These are phyloP conservation scores for Avahi laniger DNA, from an alignment of 2,797 vertebrate genomes.

Conservation along the genomic window DNA sequence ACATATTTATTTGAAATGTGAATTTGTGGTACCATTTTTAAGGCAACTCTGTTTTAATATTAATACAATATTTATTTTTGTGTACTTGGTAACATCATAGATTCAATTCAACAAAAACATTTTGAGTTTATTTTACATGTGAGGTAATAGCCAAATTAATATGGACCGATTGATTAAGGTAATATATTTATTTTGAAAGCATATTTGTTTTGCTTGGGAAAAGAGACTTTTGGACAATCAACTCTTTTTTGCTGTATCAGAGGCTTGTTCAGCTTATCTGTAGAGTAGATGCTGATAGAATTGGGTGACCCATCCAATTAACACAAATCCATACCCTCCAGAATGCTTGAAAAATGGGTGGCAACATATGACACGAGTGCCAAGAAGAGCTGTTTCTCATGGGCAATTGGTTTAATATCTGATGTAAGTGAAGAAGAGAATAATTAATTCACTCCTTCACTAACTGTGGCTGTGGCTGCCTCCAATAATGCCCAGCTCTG, in stretches of 20 bases:
- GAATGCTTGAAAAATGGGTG: not conserved
- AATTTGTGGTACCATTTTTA: constrained; percentile 1
- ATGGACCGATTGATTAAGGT: not conserved
- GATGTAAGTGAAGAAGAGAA: not conserved
- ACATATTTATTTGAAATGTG: not conserved
- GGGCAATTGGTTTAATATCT: not conserved
- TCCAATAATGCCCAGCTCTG: not conserved
- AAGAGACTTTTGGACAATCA: not conserved
- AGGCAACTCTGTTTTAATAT: not conserved
- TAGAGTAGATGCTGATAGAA: not conserved
- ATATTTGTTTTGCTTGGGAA: constrained; percentile 37
- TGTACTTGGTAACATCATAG: not conserved
- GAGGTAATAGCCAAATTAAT: not conserved
- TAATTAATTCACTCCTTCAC: not conserved
- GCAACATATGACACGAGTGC: not conserved
- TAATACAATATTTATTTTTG: not conserved
- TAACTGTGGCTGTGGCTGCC: not conserved
- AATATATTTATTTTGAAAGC: constrained; percentile 6
- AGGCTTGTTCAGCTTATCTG: not conserved
- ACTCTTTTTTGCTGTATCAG: not conserved
- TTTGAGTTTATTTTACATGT: not conserved
- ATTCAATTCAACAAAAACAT: not conserved
- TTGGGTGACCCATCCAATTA: not conserved
- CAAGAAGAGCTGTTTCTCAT: not conserved
- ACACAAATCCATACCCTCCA: not conserved